Conservation (phyloP, 2,113 vertebrate species). For the Oxygymnocypris stewartii region DNA sequence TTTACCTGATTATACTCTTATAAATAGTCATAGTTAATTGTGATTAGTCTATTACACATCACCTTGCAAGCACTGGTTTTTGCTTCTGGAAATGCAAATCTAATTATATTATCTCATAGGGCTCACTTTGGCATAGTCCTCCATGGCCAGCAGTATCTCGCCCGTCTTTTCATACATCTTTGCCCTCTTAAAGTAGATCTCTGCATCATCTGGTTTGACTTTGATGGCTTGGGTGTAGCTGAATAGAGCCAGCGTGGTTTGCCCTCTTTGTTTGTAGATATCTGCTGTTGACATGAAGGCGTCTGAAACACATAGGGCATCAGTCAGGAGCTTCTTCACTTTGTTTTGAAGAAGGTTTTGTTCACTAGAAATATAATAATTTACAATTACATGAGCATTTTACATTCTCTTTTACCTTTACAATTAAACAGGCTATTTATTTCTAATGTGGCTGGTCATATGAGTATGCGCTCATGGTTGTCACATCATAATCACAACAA, state of each 20-base stretch:
- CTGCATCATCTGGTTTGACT: constrained; percentile 71
- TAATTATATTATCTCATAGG: background rate
- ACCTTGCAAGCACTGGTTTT: background rate
- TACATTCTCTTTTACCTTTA: background rate
- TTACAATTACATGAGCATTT: background rate
- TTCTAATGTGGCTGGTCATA: background rate
- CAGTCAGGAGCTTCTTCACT: background rate
- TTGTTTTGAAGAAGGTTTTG: background rate
- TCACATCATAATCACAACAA: background rate
- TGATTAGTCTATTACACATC: background rate
- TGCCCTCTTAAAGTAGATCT: constrained; percentile 77
- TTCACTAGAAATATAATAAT: background rate
- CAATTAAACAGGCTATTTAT: background rate
- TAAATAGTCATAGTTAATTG: background rate
- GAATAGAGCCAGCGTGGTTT: constrained; percentile 69
- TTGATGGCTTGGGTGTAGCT: constrained; percentile 76
- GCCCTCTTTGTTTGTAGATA: constrained; percentile 71
- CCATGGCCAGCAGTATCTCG: constrained; percentile 71
- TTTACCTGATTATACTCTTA: background rate
- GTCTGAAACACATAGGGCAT: constrained; percentile 65
- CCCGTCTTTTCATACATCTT: constrained; percentile 69
- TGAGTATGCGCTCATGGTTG: background rate
- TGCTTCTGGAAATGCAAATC: background rate
- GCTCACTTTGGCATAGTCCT: constrained; percentile 77
- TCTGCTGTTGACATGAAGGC: constrained; percentile 78